Conservation (phyloP, 2,113 vertebrate species). For the Cynopterus brachyotis region DNA sequence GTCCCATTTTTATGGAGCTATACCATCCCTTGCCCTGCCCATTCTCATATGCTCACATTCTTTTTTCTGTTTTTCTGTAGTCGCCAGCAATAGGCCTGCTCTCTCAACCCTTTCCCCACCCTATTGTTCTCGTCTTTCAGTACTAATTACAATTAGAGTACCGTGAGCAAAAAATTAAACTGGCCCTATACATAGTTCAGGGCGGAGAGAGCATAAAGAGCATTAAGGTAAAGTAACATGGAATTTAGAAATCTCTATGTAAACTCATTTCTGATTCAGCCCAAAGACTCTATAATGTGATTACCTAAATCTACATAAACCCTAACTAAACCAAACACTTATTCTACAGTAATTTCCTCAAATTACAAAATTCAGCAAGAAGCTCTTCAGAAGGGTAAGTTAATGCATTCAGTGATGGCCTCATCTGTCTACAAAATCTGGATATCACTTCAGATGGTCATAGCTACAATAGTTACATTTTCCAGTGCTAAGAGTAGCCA, state of each 20-base stretch:
- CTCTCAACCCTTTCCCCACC: accelerated
- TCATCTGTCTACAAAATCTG: not conserved
- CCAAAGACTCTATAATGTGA: not conserved
- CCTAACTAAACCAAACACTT: not conserved
- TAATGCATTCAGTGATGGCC: not conserved
- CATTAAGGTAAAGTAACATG: not conserved
- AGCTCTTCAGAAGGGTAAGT: not conserved
- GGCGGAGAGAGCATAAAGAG: not conserved
- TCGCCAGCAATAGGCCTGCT: accelerated
- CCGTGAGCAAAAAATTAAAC: not conserved
- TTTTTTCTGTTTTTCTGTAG: not conserved
- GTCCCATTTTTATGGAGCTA: not conserved
- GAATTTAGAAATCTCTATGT: not conserved
- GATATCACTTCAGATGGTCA: not conserved
- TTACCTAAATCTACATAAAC: not conserved
- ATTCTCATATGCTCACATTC: not conserved
- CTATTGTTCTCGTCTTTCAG: not conserved
- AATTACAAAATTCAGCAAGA: not conserved
- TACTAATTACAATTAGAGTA: not conserved
- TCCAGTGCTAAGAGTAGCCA: not conserved
- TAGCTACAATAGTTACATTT: not conserved
- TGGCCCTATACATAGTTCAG: not conserved
- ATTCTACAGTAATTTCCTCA: slow-evolving; percentile 35
- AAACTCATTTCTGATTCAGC: not conserved
- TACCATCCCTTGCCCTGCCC: not conserved